phyloP scores from a whole-genome alignment of 2,888 invertebrate species.

The Ophion slaviceki region DNA sequence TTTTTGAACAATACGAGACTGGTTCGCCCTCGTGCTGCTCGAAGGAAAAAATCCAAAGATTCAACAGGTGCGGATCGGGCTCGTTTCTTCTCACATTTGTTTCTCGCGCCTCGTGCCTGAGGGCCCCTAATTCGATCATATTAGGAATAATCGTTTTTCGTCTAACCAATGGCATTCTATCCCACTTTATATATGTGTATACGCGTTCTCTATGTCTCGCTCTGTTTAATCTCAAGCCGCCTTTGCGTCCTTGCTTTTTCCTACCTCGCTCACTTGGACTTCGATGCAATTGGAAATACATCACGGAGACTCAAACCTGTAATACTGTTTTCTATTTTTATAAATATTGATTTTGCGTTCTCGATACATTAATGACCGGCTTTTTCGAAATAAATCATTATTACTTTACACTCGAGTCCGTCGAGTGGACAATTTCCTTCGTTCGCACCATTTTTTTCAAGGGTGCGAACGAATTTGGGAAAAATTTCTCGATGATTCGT shows the following conservation, averaged over 20 bases:
- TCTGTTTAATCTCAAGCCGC: constrained; percentile 51
- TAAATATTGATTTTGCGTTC: constrained; percentile 38
- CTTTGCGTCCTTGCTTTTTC: constrained; percentile 47
- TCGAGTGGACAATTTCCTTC: constrained; percentile 32
- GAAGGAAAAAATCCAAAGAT: constrained; percentile 11
- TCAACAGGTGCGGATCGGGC: constrained; percentile 45
- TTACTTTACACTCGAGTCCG: constrained; percentile 12
- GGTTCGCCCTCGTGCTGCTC: not conserved
- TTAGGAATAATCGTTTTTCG: constrained; percentile 45
- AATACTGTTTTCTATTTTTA: constrained; percentile 37
- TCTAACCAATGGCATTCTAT: constrained; percentile 10
- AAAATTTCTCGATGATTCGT: not conserved
- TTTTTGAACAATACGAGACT: not conserved
- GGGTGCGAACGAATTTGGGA: too few relatives aligned
- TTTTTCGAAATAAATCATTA: constrained; percentile 21
- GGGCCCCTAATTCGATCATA: constrained; percentile 37
- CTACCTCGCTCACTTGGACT: constrained; percentile 41
- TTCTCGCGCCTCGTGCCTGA: constrained; percentile 4
- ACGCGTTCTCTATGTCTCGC: constrained; percentile 51
- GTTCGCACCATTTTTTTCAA: constrained; percentile 18
- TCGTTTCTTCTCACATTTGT: not conserved
- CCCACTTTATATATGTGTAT: not conserved
- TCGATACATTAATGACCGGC: constrained; percentile 35
- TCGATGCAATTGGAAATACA: constrained; percentile 27
- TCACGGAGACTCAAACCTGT: constrained; percentile 24